Evolutionary conservation across 2,113 vertebrate species (phyloP).

Genomic region (Pachypanchax playfairii): DNA sequence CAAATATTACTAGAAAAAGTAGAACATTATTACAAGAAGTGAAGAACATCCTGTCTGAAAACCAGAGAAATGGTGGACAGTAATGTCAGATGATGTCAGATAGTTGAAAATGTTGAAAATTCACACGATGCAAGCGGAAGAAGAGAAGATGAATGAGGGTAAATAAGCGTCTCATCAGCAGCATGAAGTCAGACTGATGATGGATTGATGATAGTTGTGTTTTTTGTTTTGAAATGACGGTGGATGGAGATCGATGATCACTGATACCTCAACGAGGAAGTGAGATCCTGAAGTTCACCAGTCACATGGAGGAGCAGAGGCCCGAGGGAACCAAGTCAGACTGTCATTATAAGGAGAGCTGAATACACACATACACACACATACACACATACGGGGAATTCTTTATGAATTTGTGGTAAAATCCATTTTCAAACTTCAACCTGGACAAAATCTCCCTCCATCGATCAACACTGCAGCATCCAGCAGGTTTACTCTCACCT

Average conservation of each 20-base stretch:
- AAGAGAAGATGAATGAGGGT: not conserved
- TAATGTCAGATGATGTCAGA: not conserved
- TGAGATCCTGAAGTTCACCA: conserved; percentile 70
- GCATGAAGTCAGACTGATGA: conserved; percentile 1
- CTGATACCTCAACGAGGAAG: conserved; percentile 61
- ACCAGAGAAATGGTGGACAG: too few relatives aligned
- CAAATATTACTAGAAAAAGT: too few relatives aligned
- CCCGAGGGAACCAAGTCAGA: conserved; percentile 80
- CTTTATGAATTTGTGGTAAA: conserved; percentile 12
- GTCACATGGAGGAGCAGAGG: conserved; percentile 80
- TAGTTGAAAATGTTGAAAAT: too few relatives aligned
- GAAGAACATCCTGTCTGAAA: too few relatives aligned
- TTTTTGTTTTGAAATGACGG: conserved; percentile 8
- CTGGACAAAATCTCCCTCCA: conserved; percentile 26
- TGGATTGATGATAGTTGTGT: conserved; percentile 15
- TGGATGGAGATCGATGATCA: conserved; percentile 5
- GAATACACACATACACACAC: conserved; percentile 25
- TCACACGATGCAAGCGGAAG: not conserved
- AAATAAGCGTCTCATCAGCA: not conserved
- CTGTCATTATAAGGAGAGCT: conserved; percentile 77
- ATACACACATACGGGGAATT: not conserved
- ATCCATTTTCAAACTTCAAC: not conserved
- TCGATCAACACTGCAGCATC: conserved; percentile 26
- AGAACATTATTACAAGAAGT: too few relatives aligned
- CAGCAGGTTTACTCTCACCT: conserved; percentile 77